phyloP scores from a whole-genome alignment of 2,888 invertebrate species.

The Sialis lutaria region DNA sequence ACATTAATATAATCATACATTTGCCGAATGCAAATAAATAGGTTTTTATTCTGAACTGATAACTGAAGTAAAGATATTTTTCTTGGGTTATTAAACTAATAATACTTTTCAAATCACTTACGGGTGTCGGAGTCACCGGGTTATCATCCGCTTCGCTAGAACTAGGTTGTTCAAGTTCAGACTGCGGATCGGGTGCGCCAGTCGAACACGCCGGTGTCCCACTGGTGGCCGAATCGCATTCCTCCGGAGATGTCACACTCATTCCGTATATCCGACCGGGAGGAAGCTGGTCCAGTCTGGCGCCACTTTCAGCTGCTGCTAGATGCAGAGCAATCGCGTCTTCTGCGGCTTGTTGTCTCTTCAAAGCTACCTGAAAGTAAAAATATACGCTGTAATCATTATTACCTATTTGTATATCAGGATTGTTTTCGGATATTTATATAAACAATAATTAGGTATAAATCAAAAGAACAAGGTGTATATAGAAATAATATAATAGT shows the following conservation, averaged over 20 bases:
- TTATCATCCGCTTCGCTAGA: conserved; percentile 2
- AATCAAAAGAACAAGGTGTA: too few species aligned
- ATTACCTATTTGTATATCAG: too few species aligned
- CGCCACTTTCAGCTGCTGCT: conserved; percentile 68
- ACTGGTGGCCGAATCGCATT: too few species aligned
- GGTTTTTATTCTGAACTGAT: too few species aligned
- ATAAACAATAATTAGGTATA: too few species aligned
- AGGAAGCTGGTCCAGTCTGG: conserved; percentile 54
- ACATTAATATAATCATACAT: too few species aligned
- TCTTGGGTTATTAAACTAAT: too few species aligned
- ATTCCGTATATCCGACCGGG: conserved; percentile 85
- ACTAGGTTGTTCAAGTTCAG: conserved; percentile 6
- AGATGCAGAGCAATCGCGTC: conserved; percentile 88
- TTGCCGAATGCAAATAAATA: too few species aligned
- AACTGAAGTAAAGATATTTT: too few species aligned
- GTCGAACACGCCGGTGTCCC: not conserved
- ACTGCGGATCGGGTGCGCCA: conserved; percentile 1
- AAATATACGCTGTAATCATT: conserved; percentile 1
- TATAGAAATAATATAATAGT: too few species aligned
- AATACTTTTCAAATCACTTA: not conserved
- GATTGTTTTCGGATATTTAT: too few species aligned
- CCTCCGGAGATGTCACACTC: conserved; percentile 60
- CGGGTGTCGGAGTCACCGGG: conserved; percentile 6
- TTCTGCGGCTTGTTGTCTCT: conserved; percentile 92
- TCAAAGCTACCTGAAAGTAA: conserved; percentile 64